Evolutionary conservation across 2,888 invertebrate genomes (phyloP), one percentile per base, ranked within the genome.

Genomic region (Ennomos quercinarius): DNA sequence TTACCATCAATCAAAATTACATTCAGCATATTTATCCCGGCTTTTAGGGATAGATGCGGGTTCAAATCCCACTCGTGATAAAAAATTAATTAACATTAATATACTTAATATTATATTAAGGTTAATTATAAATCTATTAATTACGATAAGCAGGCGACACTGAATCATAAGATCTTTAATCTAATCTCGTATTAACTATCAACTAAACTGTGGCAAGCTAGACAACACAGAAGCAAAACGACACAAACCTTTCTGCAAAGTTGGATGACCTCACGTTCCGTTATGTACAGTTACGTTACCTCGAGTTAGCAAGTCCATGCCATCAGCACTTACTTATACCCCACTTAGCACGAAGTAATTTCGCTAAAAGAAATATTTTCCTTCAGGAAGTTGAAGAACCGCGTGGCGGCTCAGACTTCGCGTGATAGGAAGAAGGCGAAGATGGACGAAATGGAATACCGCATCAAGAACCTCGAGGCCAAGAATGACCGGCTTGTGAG

Each of bases 401-500:
- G 99, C 69, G 98, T 99, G 34, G 99, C 99, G 37, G 99, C 99
- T 2, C 99, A 99, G 89, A 98, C 98, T 47, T 99, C 99, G 0
- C 95, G 99, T 54, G 99, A 99, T 87, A 94, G 98, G 44, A 99
- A 99, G 83, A 99, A 99, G 85, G 97, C 97, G 0, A 96, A 96
- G 81, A 96, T 99, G 95, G 96, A 97, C 68, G 97, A 98, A 71
- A 95, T 99, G 93, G 98, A 99, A 83, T 83, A 87, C 10, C 94
- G 95, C 40, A 93, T 97, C 6, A 91, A 94, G 63, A 86, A 93
- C 44, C 86, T 96, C 37, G 94, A 94, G 67, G 94, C 94, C 6
- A 92, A 91, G 71, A 96, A 96, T 67, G 94, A 95, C 67, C 83
- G 93, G 38, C 81, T 97, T 40, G 83, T 93, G 34, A 92, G 93